These are phyloP conservation scores for crab-eating macaque (Macaca fascicularis) DNA, from an alignment of 2,113 vertebrate genomes.

Conservation along the genomic window DNA sequence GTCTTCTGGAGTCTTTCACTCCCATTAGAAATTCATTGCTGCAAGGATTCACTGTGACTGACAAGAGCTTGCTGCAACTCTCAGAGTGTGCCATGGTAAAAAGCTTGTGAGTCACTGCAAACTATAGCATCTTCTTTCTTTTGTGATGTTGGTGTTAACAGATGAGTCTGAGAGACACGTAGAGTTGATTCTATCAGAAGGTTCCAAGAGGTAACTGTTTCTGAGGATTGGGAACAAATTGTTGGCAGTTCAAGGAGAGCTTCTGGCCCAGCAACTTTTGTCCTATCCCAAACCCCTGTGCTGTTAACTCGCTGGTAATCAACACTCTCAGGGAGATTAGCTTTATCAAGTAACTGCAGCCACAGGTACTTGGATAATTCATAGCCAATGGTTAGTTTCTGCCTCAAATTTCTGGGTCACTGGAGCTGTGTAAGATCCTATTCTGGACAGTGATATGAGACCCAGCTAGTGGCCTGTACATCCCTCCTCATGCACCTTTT, in stretches of 20 bases:
- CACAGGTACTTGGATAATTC: slow-evolving; percentile 71
- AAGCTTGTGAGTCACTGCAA: background rate
- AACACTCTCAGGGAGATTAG: slow-evolving; percentile 53
- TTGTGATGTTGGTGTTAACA: background rate
- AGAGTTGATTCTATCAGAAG: background rate
- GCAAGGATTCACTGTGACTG: background rate
- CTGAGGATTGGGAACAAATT: background rate
- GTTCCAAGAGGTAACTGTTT: background rate
- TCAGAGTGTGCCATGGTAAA: background rate
- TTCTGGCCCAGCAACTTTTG: background rate
- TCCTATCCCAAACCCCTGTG: background rate
- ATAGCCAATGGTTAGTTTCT: slow-evolving; percentile 63
- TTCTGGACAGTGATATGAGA: background rate
- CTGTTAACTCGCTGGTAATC: slow-evolving; percentile 71
- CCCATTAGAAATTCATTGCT: background rate
- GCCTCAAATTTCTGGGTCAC: slow-evolving; percentile 75
- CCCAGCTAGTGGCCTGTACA: background rate
- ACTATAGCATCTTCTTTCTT: background rate
- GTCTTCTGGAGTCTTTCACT: background rate
- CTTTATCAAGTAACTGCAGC: slow-evolving; percentile 60
- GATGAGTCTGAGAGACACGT: background rate
- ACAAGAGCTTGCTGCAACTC: background rate
- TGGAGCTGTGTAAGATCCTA: background rate
- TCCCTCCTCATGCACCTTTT: background rate
- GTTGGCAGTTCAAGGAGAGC: background rate